Base-by-base conservation (phyloP, 2,797 vertebrate genomes). In the Megaceryle alcyon region DNA sequence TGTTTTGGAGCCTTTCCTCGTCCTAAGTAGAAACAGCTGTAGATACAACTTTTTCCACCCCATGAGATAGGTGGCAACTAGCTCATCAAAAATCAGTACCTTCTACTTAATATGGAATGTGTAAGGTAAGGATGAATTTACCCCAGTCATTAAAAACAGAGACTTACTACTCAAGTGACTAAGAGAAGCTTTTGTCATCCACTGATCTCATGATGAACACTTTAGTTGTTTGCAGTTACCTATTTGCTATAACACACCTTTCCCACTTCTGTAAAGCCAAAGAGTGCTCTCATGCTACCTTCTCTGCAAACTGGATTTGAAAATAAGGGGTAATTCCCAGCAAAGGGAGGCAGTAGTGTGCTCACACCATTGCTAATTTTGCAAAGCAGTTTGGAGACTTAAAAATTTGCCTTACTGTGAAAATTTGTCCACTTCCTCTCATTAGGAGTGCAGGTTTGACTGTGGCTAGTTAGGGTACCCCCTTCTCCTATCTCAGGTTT, bases 331-430 rank as follows among this genome's bases (percentile, higher is more conserved):
- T 2, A 54, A 51, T 70, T 84, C 43, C 43, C 64, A 85, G 64
- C 43, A 73, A 53, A n/a, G 68, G 46, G 39, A 86, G 33, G 26
- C 87, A 54, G 10, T 4, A 71, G 18, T 3, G 0, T 14, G 10
- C 41, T 92, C 21, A 5, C 7, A n/a, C 70, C 66, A 43, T 72
- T 69, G 14, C 2, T 86, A 22, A 13, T 83, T 77, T 88, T 81
- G 54, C 37, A 25, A 49, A 60, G 53, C 33, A 46, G 21, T 39
- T 25, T 60, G 37, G 44, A 90, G 25, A 65, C 44, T 82, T 44
- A 54, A 26, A 70, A 90, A 9, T 35, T 60, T 88, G 83, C 90
- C 92, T 93, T 73, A 79, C 73, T 80, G 71, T 93, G 86, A 95
- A 63, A 5, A 25, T 53, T 17, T 54, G 44, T 56, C 31, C 26